These are phyloP conservation scores for Isotomurus palustris DNA, from an alignment of 2,888 invertebrate genomes.

Conservation along the genomic window DNA sequence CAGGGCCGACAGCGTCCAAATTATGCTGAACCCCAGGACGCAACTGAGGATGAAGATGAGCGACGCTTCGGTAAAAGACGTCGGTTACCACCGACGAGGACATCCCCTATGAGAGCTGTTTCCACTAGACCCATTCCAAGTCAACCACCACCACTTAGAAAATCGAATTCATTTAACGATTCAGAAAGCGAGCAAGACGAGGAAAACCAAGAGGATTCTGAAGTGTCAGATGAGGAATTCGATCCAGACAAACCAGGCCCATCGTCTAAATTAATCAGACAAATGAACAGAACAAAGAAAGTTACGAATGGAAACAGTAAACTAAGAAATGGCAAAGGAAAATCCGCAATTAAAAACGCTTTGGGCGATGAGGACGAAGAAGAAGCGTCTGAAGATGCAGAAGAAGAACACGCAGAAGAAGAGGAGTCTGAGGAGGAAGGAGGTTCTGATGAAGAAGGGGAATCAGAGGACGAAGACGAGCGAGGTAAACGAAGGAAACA, in stretches of 20 bases:
- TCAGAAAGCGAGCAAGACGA: too few species aligned
- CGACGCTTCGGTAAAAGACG: constrained; percentile 2
- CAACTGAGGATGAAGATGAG: constrained; percentile 22
- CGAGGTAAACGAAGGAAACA: constrained; percentile 32
- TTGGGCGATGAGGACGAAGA: constrained; percentile 41
- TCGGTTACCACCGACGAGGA: constrained; percentile 12
- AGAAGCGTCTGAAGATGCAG: constrained; percentile 44
- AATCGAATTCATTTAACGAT: constrained; percentile 46
- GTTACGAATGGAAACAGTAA: constrained; percentile 16
- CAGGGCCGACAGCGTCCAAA: constrained; percentile 24
- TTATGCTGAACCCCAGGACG: constrained; percentile 35
- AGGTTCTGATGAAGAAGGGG: constrained; percentile 31
- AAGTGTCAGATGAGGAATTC: constrained; percentile 39
- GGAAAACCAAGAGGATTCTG: constrained; percentile 42
- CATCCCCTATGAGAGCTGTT: constrained; percentile 17
- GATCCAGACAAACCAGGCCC: constrained; percentile 46
- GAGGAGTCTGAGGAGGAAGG: constrained; percentile 38
- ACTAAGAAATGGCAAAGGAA: constrained; percentile 47
- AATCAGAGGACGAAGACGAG: constrained; percentile 31
- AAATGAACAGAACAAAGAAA: neutral
- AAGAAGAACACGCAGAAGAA: constrained; percentile 35
- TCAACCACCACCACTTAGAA: constrained; percentile 19
- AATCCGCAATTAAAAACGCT: constrained; percentile 47
- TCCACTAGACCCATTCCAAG: constrained; percentile 2
- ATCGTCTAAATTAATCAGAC: constrained; percentile 18